These are phyloP conservation scores for Mesorhabditis spiculigera DNA, from an alignment of 2,888 invertebrate species.

Conservation along the genomic window DNA sequence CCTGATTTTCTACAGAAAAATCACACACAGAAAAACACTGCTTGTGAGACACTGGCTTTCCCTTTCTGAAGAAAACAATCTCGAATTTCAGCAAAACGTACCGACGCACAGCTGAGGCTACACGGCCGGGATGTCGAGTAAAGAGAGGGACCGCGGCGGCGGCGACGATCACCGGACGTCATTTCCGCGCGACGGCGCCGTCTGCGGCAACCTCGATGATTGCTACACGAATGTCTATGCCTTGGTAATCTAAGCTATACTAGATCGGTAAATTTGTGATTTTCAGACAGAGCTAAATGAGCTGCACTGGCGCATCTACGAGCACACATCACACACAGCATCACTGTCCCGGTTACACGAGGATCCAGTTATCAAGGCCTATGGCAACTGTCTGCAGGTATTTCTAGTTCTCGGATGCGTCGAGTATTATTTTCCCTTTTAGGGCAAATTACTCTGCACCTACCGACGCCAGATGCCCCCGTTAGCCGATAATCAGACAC, in stretches of 20 bases:
- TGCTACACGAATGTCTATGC: slow-evolving; percentile 6
- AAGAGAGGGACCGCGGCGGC: no score
- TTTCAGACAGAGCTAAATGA: slow-evolving; percentile 1
- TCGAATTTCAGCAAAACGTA: no score
- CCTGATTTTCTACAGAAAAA: no score
- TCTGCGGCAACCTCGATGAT: neutral
- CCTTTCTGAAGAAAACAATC: no score
- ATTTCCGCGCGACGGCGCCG: no score
- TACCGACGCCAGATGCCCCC: neutral
- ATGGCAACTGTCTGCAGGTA: slow-evolving; percentile 60
- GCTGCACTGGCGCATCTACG: neutral
- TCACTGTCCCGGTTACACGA: slow-evolving; percentile 9
- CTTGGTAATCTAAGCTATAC: neutral
- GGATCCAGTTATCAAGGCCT: slow-evolving; percentile 62
- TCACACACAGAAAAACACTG: no score
- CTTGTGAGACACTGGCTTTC: no score
- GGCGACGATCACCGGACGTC: no score
- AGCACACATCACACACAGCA: neutral
- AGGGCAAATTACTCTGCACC: neutral
- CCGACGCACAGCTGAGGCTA: no score
- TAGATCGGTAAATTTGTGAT: neutral
- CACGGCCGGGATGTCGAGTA: no score
- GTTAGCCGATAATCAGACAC: neutral
- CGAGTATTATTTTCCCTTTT: neutral
- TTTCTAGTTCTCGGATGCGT: no score